These are phyloP conservation scores for Digitonthophagus gazella DNA, from an alignment of 2,888 invertebrate species.

Conservation along the genomic window DNA sequence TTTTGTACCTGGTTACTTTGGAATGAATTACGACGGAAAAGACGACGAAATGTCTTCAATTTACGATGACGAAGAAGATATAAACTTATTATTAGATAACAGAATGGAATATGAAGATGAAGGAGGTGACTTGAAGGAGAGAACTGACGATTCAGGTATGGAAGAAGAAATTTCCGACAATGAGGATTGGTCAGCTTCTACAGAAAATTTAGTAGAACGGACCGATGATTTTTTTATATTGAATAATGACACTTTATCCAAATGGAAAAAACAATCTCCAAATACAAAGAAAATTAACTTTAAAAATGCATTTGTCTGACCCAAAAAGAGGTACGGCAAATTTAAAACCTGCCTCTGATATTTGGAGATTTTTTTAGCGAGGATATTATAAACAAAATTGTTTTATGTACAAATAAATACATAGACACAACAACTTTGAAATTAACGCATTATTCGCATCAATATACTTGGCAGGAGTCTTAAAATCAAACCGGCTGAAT, in stretches of 20 bases:
- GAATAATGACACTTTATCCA: neutral
- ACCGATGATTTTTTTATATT: neutral
- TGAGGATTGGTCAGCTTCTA: neutral
- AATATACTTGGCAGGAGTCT: constrained; percentile 35
- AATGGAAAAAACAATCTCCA: neutral
- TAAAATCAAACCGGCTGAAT: constrained; percentile 22
- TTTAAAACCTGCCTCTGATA: too few species aligned
- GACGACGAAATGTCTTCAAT: too few species aligned
- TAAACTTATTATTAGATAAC: neutral
- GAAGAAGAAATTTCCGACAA: too few species aligned
- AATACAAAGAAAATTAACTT: too few species aligned
- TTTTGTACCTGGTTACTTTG: too few species aligned
- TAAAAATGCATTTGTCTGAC: too few species aligned
- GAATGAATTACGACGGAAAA: too few species aligned
- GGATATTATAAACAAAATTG: too few species aligned
- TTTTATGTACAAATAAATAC: neutral
- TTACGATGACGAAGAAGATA: too few species aligned
- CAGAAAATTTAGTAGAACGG: neutral
- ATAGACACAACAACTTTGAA: constrained; percentile 29
- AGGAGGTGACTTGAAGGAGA: neutral
- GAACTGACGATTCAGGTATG: too few species aligned
- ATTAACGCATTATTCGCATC: constrained; percentile 35
- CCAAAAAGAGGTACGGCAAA: too few species aligned
- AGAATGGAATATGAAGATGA: neutral
- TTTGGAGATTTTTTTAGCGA: too few species aligned